These are phyloP conservation scores for Scolopax rusticola DNA, from an alignment of 2,797 vertebrate species.

Conservation along the genomic window DNA sequence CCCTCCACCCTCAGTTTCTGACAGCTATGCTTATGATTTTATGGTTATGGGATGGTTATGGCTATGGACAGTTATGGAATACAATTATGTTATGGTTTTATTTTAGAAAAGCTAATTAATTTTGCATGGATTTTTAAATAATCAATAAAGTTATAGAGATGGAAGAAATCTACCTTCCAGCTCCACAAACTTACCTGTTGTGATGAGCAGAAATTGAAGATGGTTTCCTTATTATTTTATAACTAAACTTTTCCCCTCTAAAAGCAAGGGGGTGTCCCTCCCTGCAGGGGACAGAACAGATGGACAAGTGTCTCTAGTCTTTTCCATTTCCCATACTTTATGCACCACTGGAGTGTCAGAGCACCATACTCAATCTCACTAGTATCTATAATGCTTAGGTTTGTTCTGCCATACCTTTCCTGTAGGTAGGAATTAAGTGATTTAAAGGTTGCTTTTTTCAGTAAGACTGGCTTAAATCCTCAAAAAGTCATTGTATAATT, in stretches of 20 bases:
- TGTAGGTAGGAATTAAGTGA: not conserved
- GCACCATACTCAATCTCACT: not conserved
- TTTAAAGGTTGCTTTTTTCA: not conserved
- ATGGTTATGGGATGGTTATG: not conserved
- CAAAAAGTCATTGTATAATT: not conserved
- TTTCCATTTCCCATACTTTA: not conserved
- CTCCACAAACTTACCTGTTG: not conserved
- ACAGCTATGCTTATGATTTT: not conserved
- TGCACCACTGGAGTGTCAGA: not conserved
- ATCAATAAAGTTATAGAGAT: not conserved
- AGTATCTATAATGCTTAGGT: not conserved
- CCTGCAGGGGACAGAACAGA: not conserved
- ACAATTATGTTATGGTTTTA: not conserved
- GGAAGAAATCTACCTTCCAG: not conserved
- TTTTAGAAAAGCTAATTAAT: not conserved
- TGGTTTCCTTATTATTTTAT: not conserved
- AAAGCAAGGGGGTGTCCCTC: not conserved
- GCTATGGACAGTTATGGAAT: not conserved
- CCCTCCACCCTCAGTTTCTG: not conserved
- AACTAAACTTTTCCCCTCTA: not conserved
- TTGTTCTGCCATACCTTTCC: not conserved
- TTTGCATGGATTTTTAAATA: not conserved
- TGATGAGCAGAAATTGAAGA: not conserved
- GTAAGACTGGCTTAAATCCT: not conserved
- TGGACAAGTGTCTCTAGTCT: not conserved